A percentile compares a stretch with the other conserved stretches of the same genome.
These are phyloP conservation scores for Axea sp. DNA, from an alignment of 2,888 invertebrate species.

Conservation along the genomic window DNA sequence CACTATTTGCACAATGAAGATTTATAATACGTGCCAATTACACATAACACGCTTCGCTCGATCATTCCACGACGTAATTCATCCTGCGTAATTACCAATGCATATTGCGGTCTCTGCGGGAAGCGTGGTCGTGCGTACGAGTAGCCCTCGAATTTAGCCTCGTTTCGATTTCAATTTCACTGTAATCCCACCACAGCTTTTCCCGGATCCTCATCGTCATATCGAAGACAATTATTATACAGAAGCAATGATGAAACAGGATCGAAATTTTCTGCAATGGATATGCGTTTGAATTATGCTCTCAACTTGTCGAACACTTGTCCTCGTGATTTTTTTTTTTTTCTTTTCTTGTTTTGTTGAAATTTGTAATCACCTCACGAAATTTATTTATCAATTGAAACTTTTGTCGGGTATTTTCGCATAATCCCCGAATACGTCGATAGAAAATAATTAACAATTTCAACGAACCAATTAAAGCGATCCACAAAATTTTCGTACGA, in stretches of 20 bases:
- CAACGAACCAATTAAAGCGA: conserved; percentile 14
- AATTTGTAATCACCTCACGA: too few species aligned
- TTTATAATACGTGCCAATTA: conserved; percentile 76
- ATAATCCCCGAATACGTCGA: background rate
- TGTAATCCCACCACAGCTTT: conserved; percentile 63
- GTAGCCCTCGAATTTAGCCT: conserved; percentile 70
- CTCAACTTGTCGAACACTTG: too few species aligned
- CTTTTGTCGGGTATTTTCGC: too few species aligned
- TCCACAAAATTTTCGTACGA: conserved; percentile 8
- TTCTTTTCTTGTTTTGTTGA: too few species aligned
- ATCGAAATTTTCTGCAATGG: too few species aligned
- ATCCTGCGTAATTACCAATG: conserved; percentile 75
- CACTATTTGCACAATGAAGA: conserved; percentile 73
- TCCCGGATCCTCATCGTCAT: conserved; percentile 39
- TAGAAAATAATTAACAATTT: conserved; percentile 10
- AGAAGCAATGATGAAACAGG: too few species aligned
- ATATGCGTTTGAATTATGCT: too few species aligned
- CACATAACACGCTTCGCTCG: conserved; percentile 73
- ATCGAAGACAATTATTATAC: conserved; percentile 55
- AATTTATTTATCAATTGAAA: too few species aligned
- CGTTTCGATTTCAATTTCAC: conserved; percentile 71
- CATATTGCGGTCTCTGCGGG: conserved; percentile 72
- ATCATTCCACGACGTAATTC: conserved; percentile 74
- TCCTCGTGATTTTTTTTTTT: too few species aligned
- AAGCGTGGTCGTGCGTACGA: conserved; percentile 61